Conservation (phyloP, 2,797 vertebrate species). For the Onychomys leucogaster region DNA sequence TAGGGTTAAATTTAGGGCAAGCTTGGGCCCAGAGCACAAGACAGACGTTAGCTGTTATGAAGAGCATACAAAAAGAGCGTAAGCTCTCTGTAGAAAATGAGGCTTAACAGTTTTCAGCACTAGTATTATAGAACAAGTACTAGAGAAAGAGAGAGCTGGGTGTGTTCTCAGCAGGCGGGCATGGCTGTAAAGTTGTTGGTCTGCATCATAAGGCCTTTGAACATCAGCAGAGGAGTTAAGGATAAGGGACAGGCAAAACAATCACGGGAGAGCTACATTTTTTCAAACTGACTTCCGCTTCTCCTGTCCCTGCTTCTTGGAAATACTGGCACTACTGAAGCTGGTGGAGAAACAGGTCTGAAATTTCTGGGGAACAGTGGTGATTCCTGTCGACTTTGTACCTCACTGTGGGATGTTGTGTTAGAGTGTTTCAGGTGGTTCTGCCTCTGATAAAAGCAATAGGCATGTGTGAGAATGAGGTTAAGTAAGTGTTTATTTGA, state of each 20-base stretch:
- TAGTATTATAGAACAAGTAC: slow-evolving; percentile 81
- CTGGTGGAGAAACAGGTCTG: slow-evolving; percentile 23
- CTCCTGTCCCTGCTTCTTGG: background rate
- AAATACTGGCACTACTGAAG: background rate
- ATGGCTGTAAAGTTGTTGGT: slow-evolving; percentile 64
- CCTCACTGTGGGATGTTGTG: background rate
- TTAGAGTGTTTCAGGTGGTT: slow-evolving; percentile 47
- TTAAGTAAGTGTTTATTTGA: slow-evolving; percentile 81
- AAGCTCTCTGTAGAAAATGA: slow-evolving; percentile 75
- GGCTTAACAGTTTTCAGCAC: slow-evolving; percentile 84
- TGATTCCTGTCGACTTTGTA: background rate
- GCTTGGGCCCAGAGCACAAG: slow-evolving; percentile 69
- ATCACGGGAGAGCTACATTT: slow-evolving; percentile 30
- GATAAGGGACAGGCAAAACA: slow-evolving; percentile 61
- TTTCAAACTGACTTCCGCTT: slow-evolving; percentile 39
- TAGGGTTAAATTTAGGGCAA: slow-evolving; percentile 84
- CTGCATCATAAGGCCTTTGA: slow-evolving; percentile 68
- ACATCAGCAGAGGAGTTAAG: slow-evolving; percentile 74
- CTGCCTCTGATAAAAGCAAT: slow-evolving; percentile 75
- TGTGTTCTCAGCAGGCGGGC: slow-evolving; percentile 73
- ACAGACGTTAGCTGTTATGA: slow-evolving; percentile 72
- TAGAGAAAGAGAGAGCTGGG: slow-evolving; percentile 55
- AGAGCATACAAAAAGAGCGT: slow-evolving; percentile 80
- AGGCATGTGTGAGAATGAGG: slow-evolving; percentile 66
- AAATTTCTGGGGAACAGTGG: background rate